Conservation (phyloP, 2,888 invertebrate species). For the Lymantria monacha region DNA sequence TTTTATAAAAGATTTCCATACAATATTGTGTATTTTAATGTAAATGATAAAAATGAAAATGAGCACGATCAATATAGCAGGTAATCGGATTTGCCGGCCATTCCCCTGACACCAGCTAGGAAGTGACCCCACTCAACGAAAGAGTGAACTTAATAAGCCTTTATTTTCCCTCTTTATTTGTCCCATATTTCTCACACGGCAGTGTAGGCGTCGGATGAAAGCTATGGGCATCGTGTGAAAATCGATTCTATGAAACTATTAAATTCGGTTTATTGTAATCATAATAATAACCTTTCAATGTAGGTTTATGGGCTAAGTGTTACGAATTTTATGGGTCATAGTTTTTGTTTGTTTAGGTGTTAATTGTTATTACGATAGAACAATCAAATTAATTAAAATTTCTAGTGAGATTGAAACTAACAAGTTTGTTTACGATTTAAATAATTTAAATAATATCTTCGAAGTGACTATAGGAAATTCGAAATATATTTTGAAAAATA, state of each 20-base stretch:
- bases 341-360: conserved; percentile 2
- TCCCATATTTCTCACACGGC: conserved; percentile 30
- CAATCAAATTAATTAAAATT: too few relatives aligned
- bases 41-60: conserved; percentile 40
- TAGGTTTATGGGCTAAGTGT: conserved; percentile 19
- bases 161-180: conserved; percentile 45
- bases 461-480: too few relatives aligned
- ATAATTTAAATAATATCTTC: too few relatives aligned
- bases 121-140: conserved; percentile 67
- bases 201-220: conserved; percentile 15
- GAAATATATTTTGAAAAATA: too few relatives aligned
- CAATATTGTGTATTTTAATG: not conserved
- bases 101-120: conserved; percentile 54
- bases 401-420: too few relatives aligned
- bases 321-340: conserved; percentile 18
- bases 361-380: too few relatives aligned
- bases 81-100: conserved; percentile 63
- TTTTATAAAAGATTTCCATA: not conserved
- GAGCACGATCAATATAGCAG: conserved; percentile 53
- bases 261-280: not conserved
- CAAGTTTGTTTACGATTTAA: too few relatives aligned
- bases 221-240: conserved; percentile 10
- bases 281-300: conserved; percentile 22
- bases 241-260: not conserved
- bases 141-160: conserved; percentile 61